phyloP scores from a whole-genome alignment of 2,888 invertebrate species.

The Deladenus siricidicola region DNA sequence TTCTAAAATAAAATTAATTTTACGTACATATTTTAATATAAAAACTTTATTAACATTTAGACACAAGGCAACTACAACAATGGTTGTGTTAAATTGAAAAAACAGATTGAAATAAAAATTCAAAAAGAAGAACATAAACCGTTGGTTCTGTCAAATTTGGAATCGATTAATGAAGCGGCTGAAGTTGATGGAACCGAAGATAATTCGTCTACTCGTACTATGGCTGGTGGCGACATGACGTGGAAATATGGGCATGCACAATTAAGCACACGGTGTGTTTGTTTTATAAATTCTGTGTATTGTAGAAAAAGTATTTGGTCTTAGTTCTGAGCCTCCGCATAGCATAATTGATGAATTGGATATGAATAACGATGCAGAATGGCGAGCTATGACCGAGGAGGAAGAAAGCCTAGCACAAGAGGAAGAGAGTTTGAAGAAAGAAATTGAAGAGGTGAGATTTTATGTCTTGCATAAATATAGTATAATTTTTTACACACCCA shows the following conservation, averaged over 20 bases:
- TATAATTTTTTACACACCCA: not conserved
- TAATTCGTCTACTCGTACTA: conserved; percentile 22
- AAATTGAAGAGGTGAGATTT: conserved; percentile 56
- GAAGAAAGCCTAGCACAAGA: conserved; percentile 58
- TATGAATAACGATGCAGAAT: conserved; percentile 59
- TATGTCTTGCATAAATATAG: conserved; percentile 18
- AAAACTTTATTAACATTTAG: no score
- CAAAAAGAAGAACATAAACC: no score
- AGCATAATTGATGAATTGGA: conserved; percentile 4
- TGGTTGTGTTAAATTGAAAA: no score
- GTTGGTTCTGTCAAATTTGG: no score
- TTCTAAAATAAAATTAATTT: no score
- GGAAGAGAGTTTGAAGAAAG: conserved; percentile 61
- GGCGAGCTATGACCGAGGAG: conserved; percentile 58
- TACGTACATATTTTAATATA: no score
- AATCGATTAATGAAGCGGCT: conserved; percentile 26
- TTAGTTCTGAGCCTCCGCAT: conserved; percentile 21
- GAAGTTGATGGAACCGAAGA: conserved; percentile 21
- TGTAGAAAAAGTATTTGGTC: no score
- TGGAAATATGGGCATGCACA: not conserved
- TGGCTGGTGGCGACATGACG: conserved; percentile 13
- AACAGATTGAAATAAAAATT: no score
- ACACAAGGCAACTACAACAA: no score
- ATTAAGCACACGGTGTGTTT: not conserved
- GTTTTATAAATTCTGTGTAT: no score